Evolutionary conservation across 2,888 invertebrate species (phyloP).

Genomic region (Eurois occulta): DNA sequence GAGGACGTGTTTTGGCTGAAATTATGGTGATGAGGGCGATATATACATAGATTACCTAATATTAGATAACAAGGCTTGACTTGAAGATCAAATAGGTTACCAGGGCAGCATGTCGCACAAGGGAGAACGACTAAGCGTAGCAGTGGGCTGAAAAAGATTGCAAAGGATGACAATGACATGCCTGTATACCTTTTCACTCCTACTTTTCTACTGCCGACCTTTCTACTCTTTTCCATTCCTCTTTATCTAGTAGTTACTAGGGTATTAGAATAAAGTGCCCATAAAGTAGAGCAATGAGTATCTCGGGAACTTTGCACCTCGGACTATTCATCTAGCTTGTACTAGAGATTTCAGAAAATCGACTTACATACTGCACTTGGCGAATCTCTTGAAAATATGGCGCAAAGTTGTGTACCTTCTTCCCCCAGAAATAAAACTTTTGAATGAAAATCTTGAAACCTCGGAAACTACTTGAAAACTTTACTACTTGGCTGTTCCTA

Average conservation of each 20-base stretch:
- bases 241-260: neutral
- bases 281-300: neutral
- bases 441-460: neutral
- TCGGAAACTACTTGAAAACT: neutral
- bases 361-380: neutral
- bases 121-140: neutral
- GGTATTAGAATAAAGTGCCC: neutral
- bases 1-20: neutral
- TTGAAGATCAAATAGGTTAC: neutral
- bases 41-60: neutral
- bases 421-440: constrained; percentile 5
- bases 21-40: neutral
- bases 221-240: neutral
- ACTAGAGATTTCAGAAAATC: constrained; percentile 22
- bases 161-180: neutral
- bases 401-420: constrained; percentile 30
- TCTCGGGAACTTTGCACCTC: constrained; percentile 4
- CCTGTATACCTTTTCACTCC: neutral
- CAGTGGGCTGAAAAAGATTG: neutral
- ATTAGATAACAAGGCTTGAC: neutral
- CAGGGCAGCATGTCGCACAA: neutral
- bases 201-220: neutral
- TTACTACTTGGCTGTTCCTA: neutral
- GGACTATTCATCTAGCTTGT: constrained; percentile 4
- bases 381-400: constrained; percentile 41